A percentile compares a stretch with the other conserved stretches of the same genome.
Evolutionary conservation across 2,797 vertebrate species (phyloP).

Genomic region (Zalophus californianus): DNA sequence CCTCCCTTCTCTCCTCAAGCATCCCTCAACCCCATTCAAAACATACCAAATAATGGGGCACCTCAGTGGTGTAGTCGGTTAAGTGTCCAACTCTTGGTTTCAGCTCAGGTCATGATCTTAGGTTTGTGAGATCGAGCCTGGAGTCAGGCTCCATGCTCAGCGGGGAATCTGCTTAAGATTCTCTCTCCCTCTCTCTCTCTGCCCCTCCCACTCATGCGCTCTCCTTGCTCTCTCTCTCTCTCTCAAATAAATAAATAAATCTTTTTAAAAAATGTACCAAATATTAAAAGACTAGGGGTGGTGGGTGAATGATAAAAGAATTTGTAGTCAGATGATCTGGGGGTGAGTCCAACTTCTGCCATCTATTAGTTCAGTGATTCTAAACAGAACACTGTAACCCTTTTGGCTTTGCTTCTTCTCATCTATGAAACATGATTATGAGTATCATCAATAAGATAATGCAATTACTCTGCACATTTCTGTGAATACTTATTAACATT

Average conservation of each 20-base stretch:
- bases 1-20: not conserved
- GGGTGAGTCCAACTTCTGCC: not conserved
- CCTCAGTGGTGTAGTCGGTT: not conserved
- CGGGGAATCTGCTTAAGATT: not conserved
- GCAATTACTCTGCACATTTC: not conserved
- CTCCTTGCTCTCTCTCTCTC: not conserved
- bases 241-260: not conserved
- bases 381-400: not conserved
- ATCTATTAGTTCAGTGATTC: not conserved
- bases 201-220: not conserved
- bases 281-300: not conserved
- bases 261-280: not conserved
- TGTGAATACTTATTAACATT: not conserved
- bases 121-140: not conserved
- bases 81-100: not conserved
- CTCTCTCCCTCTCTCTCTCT: not conserved
- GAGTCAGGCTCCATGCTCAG: not conserved
- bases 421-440: not conserved
- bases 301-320: not conserved
- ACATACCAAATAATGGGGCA: not conserved
- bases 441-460: not conserved
- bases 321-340: not conserved
- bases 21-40: not conserved
- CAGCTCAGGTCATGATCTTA: not conserved
- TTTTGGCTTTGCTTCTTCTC: not conserved